A percentile compares a stretch with the other conserved stretches of the same genome.
Conservation (phyloP, 2,888 invertebrate genomes). For the Drosophila emarginata region DNA sequence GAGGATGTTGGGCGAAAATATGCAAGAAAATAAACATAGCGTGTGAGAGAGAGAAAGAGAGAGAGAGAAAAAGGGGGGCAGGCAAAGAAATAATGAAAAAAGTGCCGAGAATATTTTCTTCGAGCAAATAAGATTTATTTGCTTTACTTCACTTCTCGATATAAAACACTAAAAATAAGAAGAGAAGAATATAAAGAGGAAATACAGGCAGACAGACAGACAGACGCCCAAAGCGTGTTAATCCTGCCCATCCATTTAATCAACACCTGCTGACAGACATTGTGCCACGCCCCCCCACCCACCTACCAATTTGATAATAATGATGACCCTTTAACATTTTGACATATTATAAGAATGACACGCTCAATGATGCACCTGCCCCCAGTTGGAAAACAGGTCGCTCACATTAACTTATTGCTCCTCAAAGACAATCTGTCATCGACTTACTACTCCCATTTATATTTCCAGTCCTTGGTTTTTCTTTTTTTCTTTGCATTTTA, state of each 20-base stretch:
- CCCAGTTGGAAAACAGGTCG: conserved; percentile 1
- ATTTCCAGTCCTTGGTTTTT: conserved; percentile 27
- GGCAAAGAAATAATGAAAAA: conserved; percentile 55
- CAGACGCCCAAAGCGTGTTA: conserved; percentile 28
- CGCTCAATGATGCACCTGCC: conserved; percentile 3
- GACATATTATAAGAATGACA: conserved; percentile 34
- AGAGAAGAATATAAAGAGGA: neutral
- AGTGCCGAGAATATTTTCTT: conserved; percentile 55
- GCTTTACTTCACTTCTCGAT: neutral
- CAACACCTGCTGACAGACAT: conserved; percentile 37
- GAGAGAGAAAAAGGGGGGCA: too few relatives aligned
- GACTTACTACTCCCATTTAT: conserved; percentile 1
- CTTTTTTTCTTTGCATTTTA: conserved; percentile 17
- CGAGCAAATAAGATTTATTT: conserved; percentile 53
- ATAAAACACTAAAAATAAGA: conserved; percentile 1
- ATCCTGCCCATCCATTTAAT: conserved; percentile 50
- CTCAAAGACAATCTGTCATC: conserved; percentile 16
- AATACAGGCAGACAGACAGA: too few relatives aligned
- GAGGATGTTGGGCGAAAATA: conserved; percentile 42
- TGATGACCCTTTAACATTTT: neutral
- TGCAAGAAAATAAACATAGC: conserved; percentile 48
- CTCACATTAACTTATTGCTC: conserved; percentile 13
- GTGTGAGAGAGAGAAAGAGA: conserved; percentile 10
- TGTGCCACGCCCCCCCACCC: conserved; percentile 28
- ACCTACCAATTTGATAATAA: conserved; percentile 17